phyloP scores from a whole-genome alignment of 1,140 invertebrate species.

The Coelopa frigida region DNA sequence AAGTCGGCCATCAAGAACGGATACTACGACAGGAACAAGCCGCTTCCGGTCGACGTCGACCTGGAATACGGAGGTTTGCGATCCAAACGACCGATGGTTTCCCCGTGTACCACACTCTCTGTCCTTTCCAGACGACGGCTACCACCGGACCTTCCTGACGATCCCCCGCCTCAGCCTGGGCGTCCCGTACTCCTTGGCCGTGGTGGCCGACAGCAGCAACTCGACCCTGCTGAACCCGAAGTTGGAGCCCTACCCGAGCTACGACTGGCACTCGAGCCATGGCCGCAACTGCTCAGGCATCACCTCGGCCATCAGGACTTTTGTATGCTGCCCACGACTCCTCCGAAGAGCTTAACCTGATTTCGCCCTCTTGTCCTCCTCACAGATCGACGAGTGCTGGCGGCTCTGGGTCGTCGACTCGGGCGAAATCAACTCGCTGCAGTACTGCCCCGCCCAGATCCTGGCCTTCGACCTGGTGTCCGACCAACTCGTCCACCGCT shows the following conservation, averaged over 20 bases:
- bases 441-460: slow-evolving; percentile 55
- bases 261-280: slow-evolving; percentile 48
- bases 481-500: slow-evolving; percentile 48
- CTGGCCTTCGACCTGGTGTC: slow-evolving; percentile 55
- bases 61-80: slow-evolving; percentile 49
- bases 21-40: slow-evolving; percentile 50
- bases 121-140: slow-evolving; percentile 23
- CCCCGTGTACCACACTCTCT: not conserved
- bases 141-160: slow-evolving; percentile 55
- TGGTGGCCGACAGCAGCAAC: slow-evolving; percentile 42
- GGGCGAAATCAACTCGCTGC: slow-evolving; percentile 48
- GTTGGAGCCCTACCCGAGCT: slow-evolving; percentile 50
- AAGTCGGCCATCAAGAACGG: slow-evolving; percentile 47
- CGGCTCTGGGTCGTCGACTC: slow-evolving; percentile 63
- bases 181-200: slow-evolving; percentile 58
- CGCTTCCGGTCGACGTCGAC: slow-evolving; percentile 64
- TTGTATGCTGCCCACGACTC: slow-evolving; percentile 19
- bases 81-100: not conserved
- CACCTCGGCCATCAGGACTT: slow-evolving; percentile 49
- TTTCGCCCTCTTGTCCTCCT: not conserved
- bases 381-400: slow-evolving; percentile 57
- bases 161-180: slow-evolving; percentile 65
- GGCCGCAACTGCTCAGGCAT: slow-evolving; percentile 47
- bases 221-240: slow-evolving; percentile 25
- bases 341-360: not conserved